Evolutionary conservation across 1,140 invertebrate species (phyloP).

Genomic region (Solenopsis invicta): DNA sequence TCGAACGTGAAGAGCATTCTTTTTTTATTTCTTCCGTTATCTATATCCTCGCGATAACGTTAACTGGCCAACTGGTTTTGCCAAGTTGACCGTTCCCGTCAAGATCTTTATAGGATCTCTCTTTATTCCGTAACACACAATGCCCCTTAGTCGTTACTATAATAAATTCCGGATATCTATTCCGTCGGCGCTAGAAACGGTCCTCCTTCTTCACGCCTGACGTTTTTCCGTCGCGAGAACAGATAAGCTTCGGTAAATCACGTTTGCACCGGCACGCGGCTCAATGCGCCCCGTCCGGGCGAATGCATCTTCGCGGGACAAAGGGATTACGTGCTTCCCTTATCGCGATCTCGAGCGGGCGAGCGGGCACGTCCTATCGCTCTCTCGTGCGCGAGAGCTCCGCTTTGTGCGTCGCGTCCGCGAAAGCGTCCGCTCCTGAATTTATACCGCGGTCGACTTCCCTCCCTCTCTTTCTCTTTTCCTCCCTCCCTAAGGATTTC

Average conservation of each 20-base stretch:
- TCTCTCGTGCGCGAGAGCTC: conserved; percentile 8
- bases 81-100: not conserved
- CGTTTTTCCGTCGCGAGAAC: conserved; percentile 41
- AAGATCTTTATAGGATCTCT: not conserved
- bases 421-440: conserved; percentile 60
- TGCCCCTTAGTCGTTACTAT: not conserved
- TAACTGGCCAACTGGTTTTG: not conserved
- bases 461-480: too few relatives aligned
- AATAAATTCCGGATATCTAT: conserved; percentile 5
- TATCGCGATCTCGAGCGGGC: conserved; percentile 45
- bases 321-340: conserved; percentile 58
- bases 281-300: conserved; percentile 47
- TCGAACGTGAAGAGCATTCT: too few relatives aligned
- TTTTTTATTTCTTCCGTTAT: not conserved
- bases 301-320: conserved; percentile 57
- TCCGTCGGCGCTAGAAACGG: not conserved
- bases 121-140: not conserved
- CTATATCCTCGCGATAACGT: not conserved
- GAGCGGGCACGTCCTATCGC: conserved; percentile 7
- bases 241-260: conserved; percentile 62
- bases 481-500: conserved; percentile 45
- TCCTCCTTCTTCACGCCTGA: not conserved
- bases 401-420: conserved; percentile 34
- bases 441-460: conserved; percentile 58
- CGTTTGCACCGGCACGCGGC: conserved; percentile 30